Evolutionary conservation across 2,888 invertebrate species (phyloP), one percentile per base, ranked within the genome.

Genomic region (Octodonta nipae): DNA sequence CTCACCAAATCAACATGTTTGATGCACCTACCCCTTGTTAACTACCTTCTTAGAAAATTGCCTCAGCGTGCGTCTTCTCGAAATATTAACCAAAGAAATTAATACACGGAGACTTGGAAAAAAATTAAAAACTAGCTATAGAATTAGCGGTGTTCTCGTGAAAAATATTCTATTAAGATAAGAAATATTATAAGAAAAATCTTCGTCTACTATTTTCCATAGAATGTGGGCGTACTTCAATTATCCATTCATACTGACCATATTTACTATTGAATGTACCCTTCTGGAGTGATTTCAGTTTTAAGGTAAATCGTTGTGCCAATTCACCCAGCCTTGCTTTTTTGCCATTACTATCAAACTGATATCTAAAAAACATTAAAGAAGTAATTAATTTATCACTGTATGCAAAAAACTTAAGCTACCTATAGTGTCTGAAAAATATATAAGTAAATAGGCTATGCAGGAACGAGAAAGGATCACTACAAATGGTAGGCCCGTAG

Each of bases 201-300:
- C 83, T 78, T 56, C 91, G 71, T 53, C 95, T 73, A 41, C 86
- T 88, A 0, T 86, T 84, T 61, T 96, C 95, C 80, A 96, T 76
- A 50, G 85, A 80, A 62, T 95, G 93, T 13, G 96, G 68, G 60
- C 88, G 76, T 40, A 88, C 87, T 33, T 79, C 75, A 47, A 84
- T 80, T 44, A 91, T 81, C 93, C 95, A 99, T 58, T 93, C 87
- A 59, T 84, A 99, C 60, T 98, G 91, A 1, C 96, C 98, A 50
- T 77, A 82, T 64, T 93, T 92, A 29, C 91, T 86, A 63, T 96
- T 92, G 63, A 98, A 98, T 0, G 91, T 89, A 30, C 98, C 98
- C 56, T 89, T 87, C 59, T 98, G 98, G 26, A 98, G 64, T 1
- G 91, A 93, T 39, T 84, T 71, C 40, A 98, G 64, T 57, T 86